Conservation (phyloP, 2,113 vertebrate species). For the Pandion haliaetus region DNA sequence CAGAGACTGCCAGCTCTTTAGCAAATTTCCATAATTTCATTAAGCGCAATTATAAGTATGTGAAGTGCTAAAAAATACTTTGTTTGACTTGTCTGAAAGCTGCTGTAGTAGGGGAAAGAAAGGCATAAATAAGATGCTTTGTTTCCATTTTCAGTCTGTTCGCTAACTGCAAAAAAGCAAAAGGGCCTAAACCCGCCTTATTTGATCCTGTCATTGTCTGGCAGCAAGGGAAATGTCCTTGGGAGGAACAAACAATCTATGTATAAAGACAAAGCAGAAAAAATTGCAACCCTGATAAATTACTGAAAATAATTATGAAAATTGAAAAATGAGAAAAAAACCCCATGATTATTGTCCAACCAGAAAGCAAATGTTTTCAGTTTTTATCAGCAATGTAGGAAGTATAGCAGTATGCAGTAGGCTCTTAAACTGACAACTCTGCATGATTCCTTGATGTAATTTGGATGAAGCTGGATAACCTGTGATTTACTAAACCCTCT, state of each 20-base stretch:
- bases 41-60: background rate
- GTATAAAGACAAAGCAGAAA: constrained; percentile 7
- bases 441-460: constrained; percentile 5
- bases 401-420: background rate
- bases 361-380: background rate
- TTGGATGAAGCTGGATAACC: constrained; percentile 7
- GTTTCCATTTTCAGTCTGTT: constrained; percentile 15
- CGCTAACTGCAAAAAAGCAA: background rate
- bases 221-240: constrained; percentile 36
- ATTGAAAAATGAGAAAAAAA: background rate
- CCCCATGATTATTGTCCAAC: background rate
- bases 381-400: background rate
- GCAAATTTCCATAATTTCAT: constrained; percentile 44
- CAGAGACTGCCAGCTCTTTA: background rate
- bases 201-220: constrained; percentile 24
- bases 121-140: constrained; percentile 11
- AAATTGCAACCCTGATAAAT: background rate
- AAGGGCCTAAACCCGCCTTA: background rate
- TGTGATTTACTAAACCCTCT: constrained; percentile 35
- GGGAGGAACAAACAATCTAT: constrained; percentile 16
- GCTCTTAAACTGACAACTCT: background rate
- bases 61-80: constrained; percentile 8
- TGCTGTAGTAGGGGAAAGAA: background rate
- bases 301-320: constrained; percentile 26
- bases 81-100: constrained; percentile 5